phyloP scores from a whole-genome alignment of 2,888 invertebrate species.

The Frankliniella intonsa region DNA sequence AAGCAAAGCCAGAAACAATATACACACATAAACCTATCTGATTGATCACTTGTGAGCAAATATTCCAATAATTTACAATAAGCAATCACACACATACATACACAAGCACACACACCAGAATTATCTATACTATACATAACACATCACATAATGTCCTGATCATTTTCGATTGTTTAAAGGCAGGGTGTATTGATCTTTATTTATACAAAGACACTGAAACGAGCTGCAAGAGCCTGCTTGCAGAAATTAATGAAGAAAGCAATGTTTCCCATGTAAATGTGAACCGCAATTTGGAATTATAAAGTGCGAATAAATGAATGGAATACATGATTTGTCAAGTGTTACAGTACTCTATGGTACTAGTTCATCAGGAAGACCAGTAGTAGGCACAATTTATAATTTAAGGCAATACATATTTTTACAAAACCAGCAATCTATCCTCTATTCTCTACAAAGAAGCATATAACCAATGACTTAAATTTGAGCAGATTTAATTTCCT shows the following conservation, averaged over 20 bases:
- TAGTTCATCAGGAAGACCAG: constrained; percentile 9
- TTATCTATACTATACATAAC: background rate
- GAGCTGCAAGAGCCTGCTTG: constrained; percentile 1
- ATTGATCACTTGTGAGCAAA: constrained; percentile 2
- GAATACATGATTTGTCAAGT: background rate
- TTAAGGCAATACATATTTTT: background rate
- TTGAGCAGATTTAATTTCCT: constrained; percentile 8
- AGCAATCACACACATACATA: too few relatives aligned
- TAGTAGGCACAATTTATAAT: constrained; percentile 7
- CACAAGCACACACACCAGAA: too few relatives aligned
- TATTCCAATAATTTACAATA: background rate
- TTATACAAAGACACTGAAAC: background rate
- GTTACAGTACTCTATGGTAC: background rate
- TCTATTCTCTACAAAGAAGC: background rate
- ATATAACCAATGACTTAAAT: background rate
- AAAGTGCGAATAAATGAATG: constrained; percentile 3
- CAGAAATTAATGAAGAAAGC: background rate
- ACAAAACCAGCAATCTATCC: background rate
- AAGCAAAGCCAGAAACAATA: background rate
- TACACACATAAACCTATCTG: background rate
- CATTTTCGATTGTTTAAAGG: background rate
- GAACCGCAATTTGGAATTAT: background rate
- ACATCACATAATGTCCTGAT: background rate
- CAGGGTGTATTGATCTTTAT: background rate
- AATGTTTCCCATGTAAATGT: background rate